Conservation (phyloP, 1,140 invertebrate species). For the Helicoverpa armigera region DNA sequence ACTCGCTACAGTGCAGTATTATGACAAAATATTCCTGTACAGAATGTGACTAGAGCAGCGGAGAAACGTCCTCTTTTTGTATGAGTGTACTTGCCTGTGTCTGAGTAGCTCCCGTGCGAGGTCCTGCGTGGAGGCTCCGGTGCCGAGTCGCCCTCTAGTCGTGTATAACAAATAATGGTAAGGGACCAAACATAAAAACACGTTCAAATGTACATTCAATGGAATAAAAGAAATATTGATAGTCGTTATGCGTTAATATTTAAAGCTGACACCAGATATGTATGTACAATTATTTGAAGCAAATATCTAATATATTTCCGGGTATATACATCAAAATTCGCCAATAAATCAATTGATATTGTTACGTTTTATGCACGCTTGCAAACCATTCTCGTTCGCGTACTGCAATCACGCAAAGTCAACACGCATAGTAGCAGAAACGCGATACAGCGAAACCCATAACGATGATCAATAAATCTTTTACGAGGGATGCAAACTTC, state of each 20-base stretch:
- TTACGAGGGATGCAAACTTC: constrained; percentile 53
- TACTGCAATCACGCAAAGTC: constrained; percentile 51
- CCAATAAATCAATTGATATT: constrained; percentile 6
- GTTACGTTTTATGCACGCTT: constrained; percentile 34
- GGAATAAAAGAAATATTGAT: constrained; percentile 56
- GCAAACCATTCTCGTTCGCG: constrained; percentile 23
- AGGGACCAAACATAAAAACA: constrained; percentile 65
- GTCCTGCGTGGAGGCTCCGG: constrained; percentile 89
- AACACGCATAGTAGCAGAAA: constrained; percentile 54
- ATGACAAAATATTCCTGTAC: no score
- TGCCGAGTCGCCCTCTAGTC: constrained; percentile 89
- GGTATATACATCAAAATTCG: not conserved
- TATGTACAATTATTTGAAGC: constrained; percentile 17
- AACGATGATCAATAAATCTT: constrained; percentile 65
- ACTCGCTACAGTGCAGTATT: no score
- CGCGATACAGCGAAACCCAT: constrained; percentile 39
- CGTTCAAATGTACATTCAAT: constrained; percentile 53
- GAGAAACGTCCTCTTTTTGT: not conserved
- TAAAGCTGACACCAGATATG: constrained; percentile 2
- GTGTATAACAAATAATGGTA: constrained; percentile 82
- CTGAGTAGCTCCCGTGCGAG: constrained; percentile 87
- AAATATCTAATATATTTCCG: not conserved
- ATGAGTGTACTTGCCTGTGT: constrained; percentile 86
- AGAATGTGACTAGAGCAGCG: no score
- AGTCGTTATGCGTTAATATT: constrained; percentile 51